Percentiles rank a stretch among this genome's conserved stretches.
Conservation (phyloP, 2,113 vertebrate genomes). For the Castor canadensis region DNA sequence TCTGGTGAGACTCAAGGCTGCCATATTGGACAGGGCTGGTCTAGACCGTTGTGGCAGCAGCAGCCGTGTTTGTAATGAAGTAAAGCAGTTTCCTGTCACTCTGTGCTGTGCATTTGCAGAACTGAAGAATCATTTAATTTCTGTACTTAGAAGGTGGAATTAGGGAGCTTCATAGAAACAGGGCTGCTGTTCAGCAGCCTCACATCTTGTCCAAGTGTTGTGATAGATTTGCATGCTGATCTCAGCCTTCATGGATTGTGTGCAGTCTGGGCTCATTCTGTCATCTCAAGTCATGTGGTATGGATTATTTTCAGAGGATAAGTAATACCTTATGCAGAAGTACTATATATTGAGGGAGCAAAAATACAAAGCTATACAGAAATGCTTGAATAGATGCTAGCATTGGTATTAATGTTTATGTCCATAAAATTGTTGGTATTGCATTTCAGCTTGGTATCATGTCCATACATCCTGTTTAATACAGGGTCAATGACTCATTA, state of each 20-base stretch:
- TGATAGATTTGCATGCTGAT: not conserved
- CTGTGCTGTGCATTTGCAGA: not conserved
- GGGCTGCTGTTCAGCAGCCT: not conserved
- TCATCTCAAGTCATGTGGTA: not conserved
- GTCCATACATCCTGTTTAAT: not conserved
- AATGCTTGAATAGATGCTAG: not conserved
- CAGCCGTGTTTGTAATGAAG: not conserved
- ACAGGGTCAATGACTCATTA: not conserved
- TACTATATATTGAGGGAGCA: not conserved
- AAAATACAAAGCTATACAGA: not conserved
- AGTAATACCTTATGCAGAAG: too few species aligned
- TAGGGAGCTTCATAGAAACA: not conserved
- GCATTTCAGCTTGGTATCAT: not conserved
- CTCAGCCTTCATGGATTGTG: not conserved
- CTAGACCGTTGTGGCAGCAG: not conserved
- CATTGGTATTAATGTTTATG: not conserved
- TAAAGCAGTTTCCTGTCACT: not conserved
- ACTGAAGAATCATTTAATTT: not conserved
- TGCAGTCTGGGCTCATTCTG: not conserved
- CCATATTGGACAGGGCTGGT: not conserved
- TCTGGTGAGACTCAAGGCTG: rapidly evolving
- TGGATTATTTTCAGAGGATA: not conserved
- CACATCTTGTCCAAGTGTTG: not conserved
- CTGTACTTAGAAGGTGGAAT: not conserved
- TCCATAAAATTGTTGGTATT: not conserved